Evolutionary conservation across 2,888 invertebrate genomes (phyloP).

Genomic region (Gari tellinella): DNA sequence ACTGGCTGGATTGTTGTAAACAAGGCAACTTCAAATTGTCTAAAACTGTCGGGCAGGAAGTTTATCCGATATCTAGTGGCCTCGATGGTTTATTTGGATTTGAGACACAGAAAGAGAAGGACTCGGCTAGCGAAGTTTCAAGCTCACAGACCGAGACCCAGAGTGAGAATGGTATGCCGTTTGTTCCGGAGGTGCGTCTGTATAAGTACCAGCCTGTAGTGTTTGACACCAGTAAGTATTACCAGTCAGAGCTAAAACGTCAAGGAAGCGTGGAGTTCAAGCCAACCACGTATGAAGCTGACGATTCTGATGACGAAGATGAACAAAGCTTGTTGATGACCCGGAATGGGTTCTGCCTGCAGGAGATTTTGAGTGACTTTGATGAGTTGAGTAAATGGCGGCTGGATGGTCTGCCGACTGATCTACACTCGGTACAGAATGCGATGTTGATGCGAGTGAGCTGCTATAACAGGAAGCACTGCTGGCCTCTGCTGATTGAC

Average conservation of each 20-base stretch:
- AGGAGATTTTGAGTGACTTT: conserved; percentile 64
- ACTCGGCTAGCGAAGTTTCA: conserved; percentile 61
- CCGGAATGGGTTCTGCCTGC: conserved; percentile 75
- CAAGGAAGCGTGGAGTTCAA: conserved; percentile 76
- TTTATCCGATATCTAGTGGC: conserved; percentile 53
- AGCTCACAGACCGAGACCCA: conserved; percentile 59
- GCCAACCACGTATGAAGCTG: conserved; percentile 61
- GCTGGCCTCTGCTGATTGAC: conserved; percentile 83
- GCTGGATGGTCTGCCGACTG: conserved; percentile 76
- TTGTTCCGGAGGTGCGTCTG: conserved; percentile 69
- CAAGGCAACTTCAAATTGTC: conserved; percentile 69
- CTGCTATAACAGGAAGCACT: conserved; percentile 77
- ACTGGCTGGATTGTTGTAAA: conserved; percentile 80
- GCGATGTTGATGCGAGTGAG: conserved; percentile 79
- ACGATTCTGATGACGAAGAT: conserved; percentile 75
- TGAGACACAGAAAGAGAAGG: conserved; percentile 60
- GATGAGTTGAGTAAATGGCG: conserved; percentile 82
- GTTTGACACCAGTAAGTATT: conserved; percentile 78
- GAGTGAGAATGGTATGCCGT: conserved; percentile 57
- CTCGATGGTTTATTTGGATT: conserved; percentile 57
- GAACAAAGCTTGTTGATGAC: conserved; percentile 74
- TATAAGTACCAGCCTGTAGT: conserved; percentile 77
- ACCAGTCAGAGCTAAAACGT: conserved; percentile 76
- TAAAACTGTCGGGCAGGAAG: conserved; percentile 56
- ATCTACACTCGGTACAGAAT: conserved; percentile 82